Conservation (phyloP, 2,113 vertebrate genomes). For the Caranx melampygus region DNA sequence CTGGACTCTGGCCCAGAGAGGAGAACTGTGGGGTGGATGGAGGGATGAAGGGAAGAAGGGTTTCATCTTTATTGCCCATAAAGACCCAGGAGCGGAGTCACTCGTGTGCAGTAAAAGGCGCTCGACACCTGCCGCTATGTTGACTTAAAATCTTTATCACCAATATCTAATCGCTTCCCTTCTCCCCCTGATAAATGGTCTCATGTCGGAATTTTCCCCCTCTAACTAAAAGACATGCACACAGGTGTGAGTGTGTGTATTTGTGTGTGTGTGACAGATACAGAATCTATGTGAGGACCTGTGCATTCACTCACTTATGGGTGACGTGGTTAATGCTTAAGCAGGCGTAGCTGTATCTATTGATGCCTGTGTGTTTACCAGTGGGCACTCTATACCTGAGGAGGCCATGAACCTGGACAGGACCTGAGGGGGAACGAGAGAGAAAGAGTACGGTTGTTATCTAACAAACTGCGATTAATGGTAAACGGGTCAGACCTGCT, state of each 20-base stretch:
- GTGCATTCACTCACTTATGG: conserved; percentile 64
- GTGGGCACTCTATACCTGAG: conserved; percentile 27
- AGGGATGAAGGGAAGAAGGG: conserved; percentile 25
- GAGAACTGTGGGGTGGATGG: neutral
- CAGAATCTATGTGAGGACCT: conserved; percentile 45
- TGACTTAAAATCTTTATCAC: conserved; percentile 91
- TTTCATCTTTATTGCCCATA: conserved; percentile 80
- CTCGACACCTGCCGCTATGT: conserved; percentile 90
- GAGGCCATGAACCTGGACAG: conserved; percentile 42
- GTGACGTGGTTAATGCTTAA: conserved; percentile 74
- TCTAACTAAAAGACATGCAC: conserved; percentile 72
- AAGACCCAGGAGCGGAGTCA: conserved; percentile 80
- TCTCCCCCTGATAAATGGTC: conserved; percentile 85
- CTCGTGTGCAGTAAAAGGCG: conserved; percentile 83
- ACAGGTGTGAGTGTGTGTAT: conserved; percentile 69
- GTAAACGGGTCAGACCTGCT: conserved; percentile 46
- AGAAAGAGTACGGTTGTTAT: conserved; percentile 35
- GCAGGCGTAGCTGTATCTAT: conserved; percentile 41
- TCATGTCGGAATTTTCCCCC: conserved; percentile 78
- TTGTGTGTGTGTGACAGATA: conserved; percentile 54
- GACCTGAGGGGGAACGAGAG: conserved; percentile 25
- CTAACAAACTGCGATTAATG: conserved; percentile 41
- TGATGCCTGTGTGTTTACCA: conserved; percentile 40
- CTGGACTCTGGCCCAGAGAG: conserved; percentile 55
- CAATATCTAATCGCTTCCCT: conserved; percentile 87